phyloP scores from a whole-genome alignment of 2,797 vertebrate species.

The Melanotaenia maccullochi region DNA sequence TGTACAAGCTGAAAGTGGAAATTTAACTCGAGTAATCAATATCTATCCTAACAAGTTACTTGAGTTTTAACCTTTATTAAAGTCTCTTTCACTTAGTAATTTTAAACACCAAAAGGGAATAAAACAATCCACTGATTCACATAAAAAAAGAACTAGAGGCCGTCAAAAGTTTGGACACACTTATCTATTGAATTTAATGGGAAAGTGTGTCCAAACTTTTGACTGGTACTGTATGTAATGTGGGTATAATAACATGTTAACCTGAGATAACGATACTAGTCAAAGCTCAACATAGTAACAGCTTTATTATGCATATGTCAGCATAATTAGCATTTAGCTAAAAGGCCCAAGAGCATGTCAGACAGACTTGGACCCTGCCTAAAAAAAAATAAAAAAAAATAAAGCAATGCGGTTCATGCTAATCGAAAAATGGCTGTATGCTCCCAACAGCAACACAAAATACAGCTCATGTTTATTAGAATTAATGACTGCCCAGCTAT shows the following conservation, averaged over 20 bases:
- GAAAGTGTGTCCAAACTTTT: not conserved
- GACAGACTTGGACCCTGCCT: too few relatives aligned
- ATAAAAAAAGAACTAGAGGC: not conserved
- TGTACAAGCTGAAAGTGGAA: not conserved
- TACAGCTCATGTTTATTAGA: too few relatives aligned
- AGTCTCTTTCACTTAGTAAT: not conserved
- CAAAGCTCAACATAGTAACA: not conserved
- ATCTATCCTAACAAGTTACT: not conserved
- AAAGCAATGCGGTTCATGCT: too few relatives aligned
- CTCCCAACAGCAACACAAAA: too few relatives aligned
- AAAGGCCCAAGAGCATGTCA: not conserved
- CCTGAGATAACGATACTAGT: too few relatives aligned
- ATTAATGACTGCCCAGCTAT: too few relatives aligned
- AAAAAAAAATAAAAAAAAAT: too few relatives aligned
- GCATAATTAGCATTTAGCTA: not conserved
- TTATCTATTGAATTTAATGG: too few relatives aligned
- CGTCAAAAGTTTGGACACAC: not conserved
- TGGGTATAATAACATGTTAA: not conserved
- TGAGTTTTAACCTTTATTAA: not conserved
- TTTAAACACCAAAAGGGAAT: not conserved
- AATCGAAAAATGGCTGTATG: too few relatives aligned
- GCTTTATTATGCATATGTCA: not conserved
- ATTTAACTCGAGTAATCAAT: slow-evolving; percentile 2
- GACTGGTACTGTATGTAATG: not conserved
- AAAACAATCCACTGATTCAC: not conserved